Evolutionary conservation across 2,113 vertebrate species (phyloP).

Genomic region (Toxostoma redivivum): DNA sequence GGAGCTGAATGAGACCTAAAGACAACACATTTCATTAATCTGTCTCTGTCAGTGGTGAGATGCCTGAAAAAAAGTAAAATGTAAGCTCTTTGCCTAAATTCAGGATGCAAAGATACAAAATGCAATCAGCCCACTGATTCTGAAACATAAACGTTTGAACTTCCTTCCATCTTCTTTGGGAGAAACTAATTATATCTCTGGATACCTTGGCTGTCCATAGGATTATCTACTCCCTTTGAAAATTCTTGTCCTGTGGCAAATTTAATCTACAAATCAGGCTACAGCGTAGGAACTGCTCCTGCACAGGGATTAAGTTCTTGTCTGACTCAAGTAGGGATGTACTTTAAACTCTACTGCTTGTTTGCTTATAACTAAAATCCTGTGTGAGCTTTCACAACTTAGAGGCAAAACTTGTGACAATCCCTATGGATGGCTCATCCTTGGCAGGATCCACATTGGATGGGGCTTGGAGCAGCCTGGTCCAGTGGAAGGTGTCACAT

Average conservation of each 20-base stretch:
- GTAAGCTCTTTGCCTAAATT: background rate
- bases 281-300: background rate
- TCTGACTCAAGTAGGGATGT: background rate
- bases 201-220: background rate
- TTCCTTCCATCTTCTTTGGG: background rate
- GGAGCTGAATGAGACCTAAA: constrained; percentile 9
- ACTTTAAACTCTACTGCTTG: background rate
- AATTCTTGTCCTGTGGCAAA: background rate
- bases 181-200: background rate
- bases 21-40: background rate
- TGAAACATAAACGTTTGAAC: background rate
- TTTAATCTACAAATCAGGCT: background rate
- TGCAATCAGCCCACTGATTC: background rate
- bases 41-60: background rate
- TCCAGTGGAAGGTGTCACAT: background rate
- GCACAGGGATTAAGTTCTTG: background rate
- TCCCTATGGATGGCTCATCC: too few relatives aligned
- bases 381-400: background rate
- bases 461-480: background rate
- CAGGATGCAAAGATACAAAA: background rate
- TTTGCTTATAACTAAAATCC: background rate
- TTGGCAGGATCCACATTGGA: background rate
- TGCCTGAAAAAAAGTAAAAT: background rate
- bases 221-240: background rate
- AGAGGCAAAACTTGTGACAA: background rate